phyloP scores from a whole-genome alignment of 2,797 vertebrate genomes.

The Pygocentrus nattereri region DNA sequence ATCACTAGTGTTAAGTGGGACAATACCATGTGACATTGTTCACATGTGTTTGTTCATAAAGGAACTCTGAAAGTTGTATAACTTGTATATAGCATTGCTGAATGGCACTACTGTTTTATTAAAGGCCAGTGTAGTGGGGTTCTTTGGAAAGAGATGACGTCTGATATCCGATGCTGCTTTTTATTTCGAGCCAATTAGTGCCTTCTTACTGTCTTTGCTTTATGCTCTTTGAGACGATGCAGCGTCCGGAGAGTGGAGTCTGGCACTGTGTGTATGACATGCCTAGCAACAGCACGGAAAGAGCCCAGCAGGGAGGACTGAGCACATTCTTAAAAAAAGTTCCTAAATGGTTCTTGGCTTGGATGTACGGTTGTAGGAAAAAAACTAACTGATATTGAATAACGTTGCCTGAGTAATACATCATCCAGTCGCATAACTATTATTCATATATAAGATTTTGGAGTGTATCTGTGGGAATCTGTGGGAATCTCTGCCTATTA shows the following conservation, averaged over 20 bases:
- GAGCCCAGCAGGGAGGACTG: conserved; percentile 8
- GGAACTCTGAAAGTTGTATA: background rate
- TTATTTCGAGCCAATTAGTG: background rate
- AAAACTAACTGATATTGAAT: background rate
- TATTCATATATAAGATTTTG: too few relatives aligned
- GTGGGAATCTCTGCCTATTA: too few relatives aligned
- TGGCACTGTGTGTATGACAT: conserved; percentile 6
- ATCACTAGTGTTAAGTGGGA: background rate
- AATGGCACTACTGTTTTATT: background rate
- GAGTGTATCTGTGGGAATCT: too few relatives aligned
- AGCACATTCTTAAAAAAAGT: background rate
- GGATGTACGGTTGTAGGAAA: background rate
- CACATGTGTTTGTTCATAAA: background rate
- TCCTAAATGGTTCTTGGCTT: background rate
- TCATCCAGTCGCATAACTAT: background rate
- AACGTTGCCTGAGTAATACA: too few relatives aligned
- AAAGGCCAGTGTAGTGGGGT: background rate
- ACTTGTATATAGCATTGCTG: background rate
- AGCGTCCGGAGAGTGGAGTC: conserved; percentile 18
- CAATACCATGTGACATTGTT: background rate
- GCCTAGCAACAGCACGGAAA: conserved; percentile 24
- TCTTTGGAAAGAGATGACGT: conserved; percentile 11
- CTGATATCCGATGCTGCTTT: background rate
- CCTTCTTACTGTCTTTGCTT: background rate
- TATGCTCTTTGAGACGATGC: background rate